phyloP scores from a whole-genome alignment of 2,797 vertebrate genomes.

The Salarias fasciatus region DNA sequence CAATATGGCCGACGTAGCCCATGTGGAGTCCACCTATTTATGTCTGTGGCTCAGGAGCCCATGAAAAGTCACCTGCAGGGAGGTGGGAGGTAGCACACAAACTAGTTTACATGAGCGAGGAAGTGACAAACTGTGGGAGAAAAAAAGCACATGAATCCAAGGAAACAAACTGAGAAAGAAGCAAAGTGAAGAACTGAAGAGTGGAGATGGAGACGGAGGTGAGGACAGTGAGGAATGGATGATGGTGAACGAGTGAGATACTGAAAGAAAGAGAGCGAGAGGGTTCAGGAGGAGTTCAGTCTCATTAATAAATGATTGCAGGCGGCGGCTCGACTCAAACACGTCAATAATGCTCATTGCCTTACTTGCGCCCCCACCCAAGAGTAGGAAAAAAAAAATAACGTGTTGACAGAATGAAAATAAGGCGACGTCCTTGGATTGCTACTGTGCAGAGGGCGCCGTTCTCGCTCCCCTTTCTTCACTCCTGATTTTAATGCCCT shows the following conservation, averaged over 20 bases:
- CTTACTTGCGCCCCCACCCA: neutral
- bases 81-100: conserved; percentile 1
- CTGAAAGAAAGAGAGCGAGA: neutral
- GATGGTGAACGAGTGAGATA: neutral
- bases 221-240: neutral
- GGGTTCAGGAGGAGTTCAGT: conserved; percentile 66
- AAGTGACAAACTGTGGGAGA: neutral
- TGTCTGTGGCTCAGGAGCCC: too few relatives aligned
- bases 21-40: too few relatives aligned
- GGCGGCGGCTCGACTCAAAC: conserved; percentile 30
- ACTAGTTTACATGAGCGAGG: too few relatives aligned
- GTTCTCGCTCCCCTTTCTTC: neutral
- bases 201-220: neutral
- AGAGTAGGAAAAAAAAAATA: conserved; percentile 21
- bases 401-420: conserved; percentile 50
- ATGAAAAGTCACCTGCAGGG: conserved; percentile 27
- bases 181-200: neutral
- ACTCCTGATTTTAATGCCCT: conserved; percentile 16
- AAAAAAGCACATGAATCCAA: neutral
- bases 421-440: conserved; percentile 41
- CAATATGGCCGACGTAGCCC: too few relatives aligned
- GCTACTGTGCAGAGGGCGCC: neutral
- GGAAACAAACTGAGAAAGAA: neutral
- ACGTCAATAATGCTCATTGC: conserved; percentile 49
- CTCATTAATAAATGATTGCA: conserved; percentile 65